Evolutionary conservation across 2,888 invertebrate genomes (phyloP).

Genomic region (Lithosia quadra): DNA sequence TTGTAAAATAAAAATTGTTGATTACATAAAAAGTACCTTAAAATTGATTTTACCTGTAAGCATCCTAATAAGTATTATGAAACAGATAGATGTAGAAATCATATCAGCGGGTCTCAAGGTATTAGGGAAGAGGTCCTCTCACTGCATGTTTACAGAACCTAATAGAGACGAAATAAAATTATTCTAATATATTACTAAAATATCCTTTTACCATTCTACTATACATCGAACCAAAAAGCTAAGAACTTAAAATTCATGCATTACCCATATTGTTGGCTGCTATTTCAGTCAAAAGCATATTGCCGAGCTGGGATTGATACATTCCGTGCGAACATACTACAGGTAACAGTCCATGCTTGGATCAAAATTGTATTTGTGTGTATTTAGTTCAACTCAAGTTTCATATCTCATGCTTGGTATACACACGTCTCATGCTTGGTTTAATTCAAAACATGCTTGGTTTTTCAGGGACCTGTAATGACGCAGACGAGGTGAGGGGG

Average conservation of each 20-base stretch:
- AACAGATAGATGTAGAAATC: not conserved
- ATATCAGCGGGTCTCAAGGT: not conserved
- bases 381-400: not conserved
- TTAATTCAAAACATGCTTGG: constrained; percentile 69
- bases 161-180: not conserved
- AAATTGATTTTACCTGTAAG: not conserved
- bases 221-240: not conserved
- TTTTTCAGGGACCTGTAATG: constrained; percentile 90
- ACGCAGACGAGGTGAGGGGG: constrained; percentile 90
- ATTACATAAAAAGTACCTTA: not conserved
- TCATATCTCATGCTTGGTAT: constrained; percentile 9
- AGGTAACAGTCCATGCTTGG: constrained; percentile 14
- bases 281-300: constrained; percentile 18
- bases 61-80: not conserved
- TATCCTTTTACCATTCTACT: not conserved
- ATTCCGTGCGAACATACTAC: constrained; percentile 17
- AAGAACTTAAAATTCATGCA: constrained; percentile 18
- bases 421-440: constrained; percentile 31
- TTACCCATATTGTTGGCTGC: constrained; percentile 16
- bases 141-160: not conserved
- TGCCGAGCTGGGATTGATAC: not conserved
- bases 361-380: not conserved
- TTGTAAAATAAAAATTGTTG: not conserved
- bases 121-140: not conserved
- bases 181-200: not conserved